Percentiles rank a stretch among this genome's conserved stretches.
phyloP scores from a whole-genome alignment of 2,797 vertebrate species.

The Centropyge bicolor region DNA sequence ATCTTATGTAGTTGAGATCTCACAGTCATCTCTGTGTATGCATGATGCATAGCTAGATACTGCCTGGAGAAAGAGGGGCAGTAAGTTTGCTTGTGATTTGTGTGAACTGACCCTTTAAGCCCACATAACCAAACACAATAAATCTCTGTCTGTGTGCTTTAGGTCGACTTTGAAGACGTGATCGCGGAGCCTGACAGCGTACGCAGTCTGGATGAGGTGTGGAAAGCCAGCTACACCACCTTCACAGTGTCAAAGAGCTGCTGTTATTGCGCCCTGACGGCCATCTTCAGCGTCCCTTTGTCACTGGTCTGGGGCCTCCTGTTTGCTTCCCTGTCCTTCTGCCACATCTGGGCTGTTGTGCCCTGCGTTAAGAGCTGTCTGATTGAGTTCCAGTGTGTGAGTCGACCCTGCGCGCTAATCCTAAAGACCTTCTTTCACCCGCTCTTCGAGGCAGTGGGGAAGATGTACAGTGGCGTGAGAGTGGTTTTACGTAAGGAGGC shows the following conservation, averaged over 20 bases:
- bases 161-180: conserved; percentile 92
- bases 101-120: not conserved
- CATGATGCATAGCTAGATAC: not conserved
- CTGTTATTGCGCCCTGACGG: conserved; percentile 89
- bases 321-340: conserved; percentile 91
- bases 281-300: conserved; percentile 87
- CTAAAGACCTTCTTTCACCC: conserved; percentile 89
- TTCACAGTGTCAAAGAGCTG: conserved; percentile 91
- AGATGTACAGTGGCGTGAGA: conserved; percentile 84
- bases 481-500: conserved; percentile 85
- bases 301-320: conserved; percentile 90
- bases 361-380: conserved; percentile 90
- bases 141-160: conserved; percentile 1
- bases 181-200: conserved; percentile 89
- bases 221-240: conserved; percentile 90
- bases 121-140: not conserved
- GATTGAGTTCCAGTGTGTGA: conserved; percentile 89
- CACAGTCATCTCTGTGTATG: not conserved
- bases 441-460: conserved; percentile 84
- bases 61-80: too few species aligned
- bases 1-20: not conserved
- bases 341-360: conserved; percentile 91
- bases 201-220: conserved; percentile 89
- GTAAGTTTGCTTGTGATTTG: not conserved
- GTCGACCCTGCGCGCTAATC: conserved; percentile 86